Conservation (phyloP, 2,888 invertebrate genomes). For the Alentia gelatinosa region DNA sequence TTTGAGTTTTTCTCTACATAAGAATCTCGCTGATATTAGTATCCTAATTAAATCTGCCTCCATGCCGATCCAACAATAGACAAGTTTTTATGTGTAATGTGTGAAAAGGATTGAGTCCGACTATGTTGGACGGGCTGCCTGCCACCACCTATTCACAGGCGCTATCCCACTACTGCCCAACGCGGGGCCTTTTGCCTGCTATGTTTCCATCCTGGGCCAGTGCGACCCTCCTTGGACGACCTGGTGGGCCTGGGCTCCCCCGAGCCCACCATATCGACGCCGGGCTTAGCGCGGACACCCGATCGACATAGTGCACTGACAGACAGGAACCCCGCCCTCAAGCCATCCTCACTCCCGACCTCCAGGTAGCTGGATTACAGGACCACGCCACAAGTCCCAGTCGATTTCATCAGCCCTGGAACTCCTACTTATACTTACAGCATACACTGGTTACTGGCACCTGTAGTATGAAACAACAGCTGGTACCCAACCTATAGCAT, state of each 20-base stretch:
- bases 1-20: too few species aligned
- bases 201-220: constrained; percentile 99
- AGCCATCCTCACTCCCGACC: constrained; percentile 94
- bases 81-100: too few species aligned
- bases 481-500: too few species aligned
- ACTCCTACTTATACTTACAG: background rate
- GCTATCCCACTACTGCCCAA: constrained; percentile 99
- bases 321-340: constrained; percentile 92
- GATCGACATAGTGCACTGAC: constrained; percentile 89
- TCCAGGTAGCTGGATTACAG: constrained; percentile 99
- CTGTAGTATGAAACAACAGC: too few species aligned
- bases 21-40: too few species aligned
- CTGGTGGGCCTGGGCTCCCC: constrained; percentile 92
- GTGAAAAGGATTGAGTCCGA: constrained; percentile 89
- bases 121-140: constrained; percentile 90
- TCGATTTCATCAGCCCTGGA: constrained; percentile 43
- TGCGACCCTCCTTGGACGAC: constrained; percentile 98
- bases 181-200: constrained; percentile 99
- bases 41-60: too few species aligned
- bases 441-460: too few species aligned
- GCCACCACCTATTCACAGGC: constrained; percentile 93
- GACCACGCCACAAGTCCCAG: constrained; percentile 97
- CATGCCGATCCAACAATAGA: too few species aligned
- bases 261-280: constrained; percentile 96
- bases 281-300: constrained; percentile 94